Conservation (phyloP, 2,888 invertebrate species). For the Thera obeliscata region DNA sequence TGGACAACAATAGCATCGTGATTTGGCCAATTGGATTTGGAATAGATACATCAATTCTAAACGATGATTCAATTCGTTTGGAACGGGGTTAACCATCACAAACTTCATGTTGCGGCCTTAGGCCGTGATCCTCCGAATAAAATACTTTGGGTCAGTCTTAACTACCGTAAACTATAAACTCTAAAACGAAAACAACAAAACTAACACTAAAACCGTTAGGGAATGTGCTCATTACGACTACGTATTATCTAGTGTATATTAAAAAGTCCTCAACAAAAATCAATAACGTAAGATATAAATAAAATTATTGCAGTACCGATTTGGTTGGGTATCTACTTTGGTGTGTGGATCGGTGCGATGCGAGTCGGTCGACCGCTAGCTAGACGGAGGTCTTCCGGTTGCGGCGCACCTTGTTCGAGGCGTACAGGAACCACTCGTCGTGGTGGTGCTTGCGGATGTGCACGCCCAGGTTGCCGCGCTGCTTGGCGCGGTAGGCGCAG, state of each 20-base stretch:
- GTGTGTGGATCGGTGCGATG: slow-evolving; percentile 48
- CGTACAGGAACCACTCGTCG: slow-evolving; percentile 81
- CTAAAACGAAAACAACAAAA: slow-evolving; percentile 81
- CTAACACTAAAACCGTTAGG: slow-evolving; percentile 76
- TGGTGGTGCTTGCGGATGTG: slow-evolving; percentile 92
- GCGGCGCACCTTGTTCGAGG: slow-evolving; percentile 76
- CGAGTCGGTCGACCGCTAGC: slow-evolving; percentile 32
- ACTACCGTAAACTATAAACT: slow-evolving; percentile 75
- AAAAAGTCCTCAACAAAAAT: slow-evolving; percentile 73
- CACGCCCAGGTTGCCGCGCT: slow-evolving; percentile 92
- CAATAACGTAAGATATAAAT: slow-evolving; percentile 70
- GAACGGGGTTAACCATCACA: slow-evolving; percentile 29
- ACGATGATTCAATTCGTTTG: slow-evolving; percentile 29
- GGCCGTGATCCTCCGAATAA: slow-evolving; percentile 63
- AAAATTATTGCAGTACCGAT: slow-evolving; percentile 81
- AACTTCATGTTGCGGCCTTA: slow-evolving; percentile 49
- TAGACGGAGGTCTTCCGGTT: slow-evolving; percentile 74
- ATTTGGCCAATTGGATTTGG: slow-evolving; percentile 39
- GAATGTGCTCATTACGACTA: slow-evolving; percentile 81
- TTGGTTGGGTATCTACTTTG: slow-evolving; percentile 83
- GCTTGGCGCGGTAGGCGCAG: slow-evolving; percentile 91
- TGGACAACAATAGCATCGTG: slow-evolving; percentile 41
- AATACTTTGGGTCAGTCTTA: slow-evolving; percentile 82
- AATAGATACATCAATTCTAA: slow-evolving; percentile 30
- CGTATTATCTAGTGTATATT: slow-evolving; percentile 71